These are phyloP conservation scores for Phymatocera aterrima DNA, from an alignment of 2,888 invertebrate genomes.

Conservation along the genomic window DNA sequence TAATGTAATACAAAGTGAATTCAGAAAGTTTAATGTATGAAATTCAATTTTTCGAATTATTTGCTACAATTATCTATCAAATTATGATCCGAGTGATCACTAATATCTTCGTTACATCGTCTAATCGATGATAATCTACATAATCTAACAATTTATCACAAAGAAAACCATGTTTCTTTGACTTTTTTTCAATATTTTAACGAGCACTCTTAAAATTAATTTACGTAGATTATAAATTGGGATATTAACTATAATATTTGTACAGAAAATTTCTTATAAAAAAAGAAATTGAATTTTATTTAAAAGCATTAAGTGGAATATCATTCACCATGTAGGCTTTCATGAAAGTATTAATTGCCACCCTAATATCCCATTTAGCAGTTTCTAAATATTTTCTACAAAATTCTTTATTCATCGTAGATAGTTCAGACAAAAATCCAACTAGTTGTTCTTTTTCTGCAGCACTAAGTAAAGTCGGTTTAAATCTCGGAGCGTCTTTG, in stretches of 20 bases:
- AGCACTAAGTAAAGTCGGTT: slow-evolving; percentile 63
- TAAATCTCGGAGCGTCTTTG: slow-evolving; percentile 56
- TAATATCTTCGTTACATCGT: neutral
- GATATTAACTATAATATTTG: neutral
- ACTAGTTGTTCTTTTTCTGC: slow-evolving; percentile 68
- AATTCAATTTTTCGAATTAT: slow-evolving; percentile 1
- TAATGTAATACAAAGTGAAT: slow-evolving; percentile 3
- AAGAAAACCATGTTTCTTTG: neutral
- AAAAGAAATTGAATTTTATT: slow-evolving; percentile 33
- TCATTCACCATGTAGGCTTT: slow-evolving; percentile 68
- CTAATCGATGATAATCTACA: slow-evolving; percentile 3
- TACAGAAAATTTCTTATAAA: slow-evolving; percentile 42
- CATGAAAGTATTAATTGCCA: slow-evolving; percentile 66
- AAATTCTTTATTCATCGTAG: slow-evolving; percentile 66
- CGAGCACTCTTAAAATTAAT: slow-evolving; percentile 7
- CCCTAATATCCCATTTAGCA: slow-evolving; percentile 67
- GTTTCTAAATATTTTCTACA: slow-evolving; percentile 63
- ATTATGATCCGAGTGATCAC: neutral
- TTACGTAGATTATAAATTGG: neutral
- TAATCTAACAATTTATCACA: neutral
- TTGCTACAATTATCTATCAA: neutral
- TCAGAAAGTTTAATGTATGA: neutral
- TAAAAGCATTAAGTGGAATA: slow-evolving; percentile 66
- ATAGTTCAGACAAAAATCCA: slow-evolving; percentile 64
- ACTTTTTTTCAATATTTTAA: neutral